These are phyloP conservation scores for Zoanthus sansibaricus DNA, from an alignment of 92 coral and sea anemone species.

Conservation along the genomic window DNA sequence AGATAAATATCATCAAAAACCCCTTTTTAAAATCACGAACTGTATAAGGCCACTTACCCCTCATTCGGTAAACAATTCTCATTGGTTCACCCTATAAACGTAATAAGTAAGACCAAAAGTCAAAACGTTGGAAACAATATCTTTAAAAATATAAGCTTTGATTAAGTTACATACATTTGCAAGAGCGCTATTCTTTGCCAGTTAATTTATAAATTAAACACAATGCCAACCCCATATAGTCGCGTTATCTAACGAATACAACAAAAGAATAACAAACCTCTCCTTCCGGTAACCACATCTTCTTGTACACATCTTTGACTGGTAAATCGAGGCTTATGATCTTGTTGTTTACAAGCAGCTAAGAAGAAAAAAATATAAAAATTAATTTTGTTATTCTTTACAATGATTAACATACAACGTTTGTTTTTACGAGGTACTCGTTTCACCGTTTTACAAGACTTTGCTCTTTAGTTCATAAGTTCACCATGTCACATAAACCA, in stretches of 20 bases:
- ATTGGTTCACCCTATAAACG: constrained; percentile 91
- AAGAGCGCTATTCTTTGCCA: not conserved
- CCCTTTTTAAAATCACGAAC: not conserved
- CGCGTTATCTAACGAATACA: not conserved
- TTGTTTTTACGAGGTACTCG: no score
- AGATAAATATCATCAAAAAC: no score
- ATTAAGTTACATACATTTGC: not conserved
- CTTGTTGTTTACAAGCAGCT: constrained; percentile 97
- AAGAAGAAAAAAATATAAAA: not conserved
- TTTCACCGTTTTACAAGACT: no score
- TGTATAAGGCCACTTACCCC: constrained; percentile 68
- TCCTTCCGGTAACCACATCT: constrained; percentile 99
- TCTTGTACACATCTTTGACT: constrained; percentile 98
- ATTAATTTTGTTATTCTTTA: not conserved
- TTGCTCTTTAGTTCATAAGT: no score
- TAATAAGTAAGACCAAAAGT: not conserved
- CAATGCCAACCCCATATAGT: not conserved
- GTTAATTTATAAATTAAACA: not conserved
- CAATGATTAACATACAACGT: no score
- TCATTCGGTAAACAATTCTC: constrained; percentile 95
- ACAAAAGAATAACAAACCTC: constrained; percentile 60
- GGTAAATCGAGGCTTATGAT: constrained; percentile 96
- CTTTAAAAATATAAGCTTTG: not conserved
- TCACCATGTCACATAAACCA: no score
- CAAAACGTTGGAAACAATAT: not conserved